A percentile compares a stretch with the other conserved stretches of the same genome.
Evolutionary conservation across 2,888 invertebrate species (phyloP).

Genomic region (Chrysomela aeneicollis): DNA sequence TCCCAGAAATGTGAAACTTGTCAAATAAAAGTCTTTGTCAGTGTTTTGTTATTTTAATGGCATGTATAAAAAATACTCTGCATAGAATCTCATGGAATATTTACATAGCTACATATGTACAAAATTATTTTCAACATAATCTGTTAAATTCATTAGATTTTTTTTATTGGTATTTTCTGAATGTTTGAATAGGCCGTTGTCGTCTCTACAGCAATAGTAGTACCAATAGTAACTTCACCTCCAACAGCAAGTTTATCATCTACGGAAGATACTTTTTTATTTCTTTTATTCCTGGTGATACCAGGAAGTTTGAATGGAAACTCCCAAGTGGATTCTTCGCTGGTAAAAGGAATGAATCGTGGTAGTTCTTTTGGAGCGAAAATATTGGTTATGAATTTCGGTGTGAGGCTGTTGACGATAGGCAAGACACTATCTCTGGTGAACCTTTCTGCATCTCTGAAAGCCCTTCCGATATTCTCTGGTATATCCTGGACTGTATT

Average conservation of each 20-base stretch:
- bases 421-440: slow-evolving; percentile 44
- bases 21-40: slow-evolving; percentile 25
- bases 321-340: slow-evolving; percentile 8
- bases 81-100: background rate
- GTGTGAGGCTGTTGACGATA: slow-evolving; percentile 39
- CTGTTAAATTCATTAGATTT: background rate
- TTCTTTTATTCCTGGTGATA: slow-evolving; percentile 28
- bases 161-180: slow-evolving; percentile 29
- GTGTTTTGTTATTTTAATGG: background rate
- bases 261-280: slow-evolving; percentile 11
- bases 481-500: slow-evolving; percentile 43
- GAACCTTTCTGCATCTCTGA: slow-evolving; percentile 43
- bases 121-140: background rate
- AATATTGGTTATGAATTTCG: slow-evolving; percentile 40
- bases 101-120: background rate
- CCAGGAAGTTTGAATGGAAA: slow-evolving; percentile 12
- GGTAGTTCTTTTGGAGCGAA: slow-evolving; percentile 28
- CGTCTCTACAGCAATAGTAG: background rate
- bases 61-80: background rate
- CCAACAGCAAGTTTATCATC: background rate
- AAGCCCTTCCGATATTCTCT: slow-evolving; percentile 39
- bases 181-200: slow-evolving; percentile 25
- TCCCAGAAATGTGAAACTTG: slow-evolving; percentile 35
- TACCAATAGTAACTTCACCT: background rate
- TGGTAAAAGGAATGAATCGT: slow-evolving; percentile 33